Base-by-base conservation (phyloP, 1,140 invertebrate species). In the Drosophila triauraria region DNA sequence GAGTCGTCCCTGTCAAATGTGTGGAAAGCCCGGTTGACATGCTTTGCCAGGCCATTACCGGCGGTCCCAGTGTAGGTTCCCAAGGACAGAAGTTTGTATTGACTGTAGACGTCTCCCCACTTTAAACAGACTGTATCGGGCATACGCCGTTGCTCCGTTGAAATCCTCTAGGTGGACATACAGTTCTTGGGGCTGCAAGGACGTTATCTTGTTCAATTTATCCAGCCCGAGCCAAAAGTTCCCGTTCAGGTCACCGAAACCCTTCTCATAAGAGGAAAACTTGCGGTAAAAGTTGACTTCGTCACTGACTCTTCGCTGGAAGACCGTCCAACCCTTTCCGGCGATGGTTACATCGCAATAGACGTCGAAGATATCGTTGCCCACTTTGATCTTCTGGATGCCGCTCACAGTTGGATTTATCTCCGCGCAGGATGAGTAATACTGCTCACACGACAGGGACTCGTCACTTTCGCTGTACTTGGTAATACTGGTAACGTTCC, bases 91-190 rank as follows among this genome's bases (percentile, higher is more conserved):
- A 48, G 8, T 3, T 23, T 4, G 47, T 48, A 25, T 9, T 25
- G 13, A 48, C 23, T 48, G 12, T 48, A 15, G 6, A 1, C 46
- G 6, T 48, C 46, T 4, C 46, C 46, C 46, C 6, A 48, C 13
- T 25, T 25, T 48, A 48, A 48, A 48, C 1, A 50, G 15, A n/a
- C 47, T 50, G 15, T 50, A 50, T 3, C 47, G 47, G n/a, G 47
- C 47, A 2, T 27, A 50, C n/a, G 15, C 15, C 8, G 47, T 30
- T 6, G 30, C 48, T 12, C 48, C 48, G 8, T 0, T 30, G 3
- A 50, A 50, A 12, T 50, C 48, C 48, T 50, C 25, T 15, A 50
- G 15, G 10, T 50, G 48, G 2, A 50, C n/a, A 17, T 50, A 50
- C 4, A 50, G 15, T 25, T 50, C 48, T 0, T 30, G 48, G 25